phyloP scores from a whole-genome alignment of 2,888 invertebrate genomes.

The Norana najaformis region DNA sequence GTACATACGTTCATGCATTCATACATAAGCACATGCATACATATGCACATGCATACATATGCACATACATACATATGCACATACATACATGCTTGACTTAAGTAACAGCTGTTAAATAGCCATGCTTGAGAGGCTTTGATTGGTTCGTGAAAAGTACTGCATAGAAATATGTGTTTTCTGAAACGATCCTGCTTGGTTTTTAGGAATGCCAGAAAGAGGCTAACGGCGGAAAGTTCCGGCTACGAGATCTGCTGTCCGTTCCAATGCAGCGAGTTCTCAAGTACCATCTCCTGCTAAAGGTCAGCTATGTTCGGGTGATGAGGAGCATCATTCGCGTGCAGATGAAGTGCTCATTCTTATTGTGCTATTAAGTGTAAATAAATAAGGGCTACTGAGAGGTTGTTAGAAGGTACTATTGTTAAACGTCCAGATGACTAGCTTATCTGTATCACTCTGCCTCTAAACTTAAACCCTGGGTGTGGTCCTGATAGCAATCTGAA shows the following conservation, averaged over 20 bases:
- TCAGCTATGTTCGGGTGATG: conserved; percentile 37
- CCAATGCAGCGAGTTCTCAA: conserved; percentile 98
- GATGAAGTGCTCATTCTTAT: no score
- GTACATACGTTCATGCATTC: no score
- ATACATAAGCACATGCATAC: no score
- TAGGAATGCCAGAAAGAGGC: conserved; percentile 90
- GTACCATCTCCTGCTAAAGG: conserved; percentile 90
- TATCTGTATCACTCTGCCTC: not conserved
- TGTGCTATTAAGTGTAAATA: no score
- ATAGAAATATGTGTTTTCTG: not conserved
- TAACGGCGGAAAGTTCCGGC: conserved; percentile 89
- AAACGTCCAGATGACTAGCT: not conserved
- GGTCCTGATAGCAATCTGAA: not conserved
- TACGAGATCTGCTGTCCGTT: conserved; percentile 91
- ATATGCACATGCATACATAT: no score
- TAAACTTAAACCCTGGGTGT: not conserved
- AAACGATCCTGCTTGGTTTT: not conserved
- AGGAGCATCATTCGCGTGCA: not conserved
- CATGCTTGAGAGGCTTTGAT: no score
- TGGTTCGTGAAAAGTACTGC: not conserved
- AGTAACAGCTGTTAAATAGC: not conserved
- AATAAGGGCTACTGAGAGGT: no score
- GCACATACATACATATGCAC: no score
- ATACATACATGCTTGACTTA: no score
- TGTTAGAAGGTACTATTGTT: not conserved